Conservation (phyloP, 2,113 vertebrate genomes). For the Gopherus flavomarginatus region DNA sequence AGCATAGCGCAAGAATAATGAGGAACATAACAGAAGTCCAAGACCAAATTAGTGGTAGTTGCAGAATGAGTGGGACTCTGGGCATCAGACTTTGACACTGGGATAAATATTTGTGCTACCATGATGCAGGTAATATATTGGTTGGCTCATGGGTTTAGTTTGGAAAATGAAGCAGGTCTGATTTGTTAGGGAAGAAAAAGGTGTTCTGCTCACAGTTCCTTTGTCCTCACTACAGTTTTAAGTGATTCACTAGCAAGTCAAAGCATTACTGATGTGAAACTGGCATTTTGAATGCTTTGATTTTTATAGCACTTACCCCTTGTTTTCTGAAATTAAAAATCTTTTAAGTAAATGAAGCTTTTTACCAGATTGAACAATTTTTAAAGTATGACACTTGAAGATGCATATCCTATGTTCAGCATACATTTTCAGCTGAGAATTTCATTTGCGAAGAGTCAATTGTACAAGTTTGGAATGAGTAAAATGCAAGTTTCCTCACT, state of each 20-base stretch:
- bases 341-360: conserved; percentile 65
- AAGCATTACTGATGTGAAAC: neutral
- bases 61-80: conserved; percentile 56
- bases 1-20: conserved; percentile 99
- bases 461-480: neutral
- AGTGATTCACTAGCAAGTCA: conserved; percentile 11
- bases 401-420: neutral
- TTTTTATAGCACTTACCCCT: conserved; percentile 42
- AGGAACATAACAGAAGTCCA: conserved; percentile 50
- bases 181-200: neutral
- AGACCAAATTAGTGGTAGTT: conserved; percentile 63
- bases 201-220: neutral
- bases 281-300: conserved; percentile 45
- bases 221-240: neutral
- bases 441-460: neutral
- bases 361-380: conserved; percentile 70
- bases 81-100: conserved; percentile 35
- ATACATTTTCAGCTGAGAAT: neutral
- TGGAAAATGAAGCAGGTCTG: neutral
- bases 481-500: neutral
- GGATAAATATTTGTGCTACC: conserved; percentile 46
- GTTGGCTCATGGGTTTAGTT: conserved; percentile 73
- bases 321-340: conserved; percentile 17
- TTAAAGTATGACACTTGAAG: conserved; percentile 16
- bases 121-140: conserved; percentile 24